A percentile compares a stretch with the other conserved stretches of the same genome.
Evolutionary conservation across 2,797 vertebrate genomes (phyloP).

Genomic region (Sebastolobus altivelis): DNA sequence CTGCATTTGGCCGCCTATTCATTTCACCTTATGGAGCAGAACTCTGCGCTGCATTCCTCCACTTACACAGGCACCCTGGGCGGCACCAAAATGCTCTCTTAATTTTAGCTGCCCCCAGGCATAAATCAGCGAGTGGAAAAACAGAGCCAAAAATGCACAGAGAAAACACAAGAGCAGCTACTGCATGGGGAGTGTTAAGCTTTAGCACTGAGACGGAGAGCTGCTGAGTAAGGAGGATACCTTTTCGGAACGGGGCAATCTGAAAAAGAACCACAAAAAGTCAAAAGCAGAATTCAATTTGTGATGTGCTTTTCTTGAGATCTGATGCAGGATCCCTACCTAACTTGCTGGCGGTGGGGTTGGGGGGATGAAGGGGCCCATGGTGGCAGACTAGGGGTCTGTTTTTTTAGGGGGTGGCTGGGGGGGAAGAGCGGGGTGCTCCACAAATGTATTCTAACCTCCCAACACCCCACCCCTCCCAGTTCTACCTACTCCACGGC

Average conservation of each 20-base stretch:
- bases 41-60: conserved; percentile 79
- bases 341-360: conserved; percentile 34
- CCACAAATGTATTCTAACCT: conserved; percentile 81
- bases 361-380: conserved; percentile 54
- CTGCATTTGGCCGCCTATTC: conserved; percentile 79
- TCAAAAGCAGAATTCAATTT: conserved; percentile 27
- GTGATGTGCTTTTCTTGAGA: conserved; percentile 42
- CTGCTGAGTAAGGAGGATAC: conserved; percentile 46
- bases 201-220: conserved; percentile 59
- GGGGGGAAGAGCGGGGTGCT: conserved; percentile 58
- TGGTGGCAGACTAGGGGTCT: conserved; percentile 68
- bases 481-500: conserved; percentile 68
- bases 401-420: conserved; percentile 73
- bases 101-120: conserved; percentile 85
- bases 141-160: conserved; percentile 85
- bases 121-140: conserved; percentile 86
- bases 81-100: conserved; percentile 85
- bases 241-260: conserved; percentile 53
- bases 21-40: conserved; percentile 84
- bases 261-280: conserved; percentile 26
- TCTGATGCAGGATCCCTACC: conserved; percentile 22
- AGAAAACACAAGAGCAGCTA: conserved; percentile 79
- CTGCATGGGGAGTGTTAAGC: conserved; percentile 63
- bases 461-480: conserved; percentile 72
- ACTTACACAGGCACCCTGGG: conserved; percentile 84